These are phyloP conservation scores for Zelostemma sp. DNA, from an alignment of 1,140 invertebrate genomes.

Conservation along the genomic window DNA sequence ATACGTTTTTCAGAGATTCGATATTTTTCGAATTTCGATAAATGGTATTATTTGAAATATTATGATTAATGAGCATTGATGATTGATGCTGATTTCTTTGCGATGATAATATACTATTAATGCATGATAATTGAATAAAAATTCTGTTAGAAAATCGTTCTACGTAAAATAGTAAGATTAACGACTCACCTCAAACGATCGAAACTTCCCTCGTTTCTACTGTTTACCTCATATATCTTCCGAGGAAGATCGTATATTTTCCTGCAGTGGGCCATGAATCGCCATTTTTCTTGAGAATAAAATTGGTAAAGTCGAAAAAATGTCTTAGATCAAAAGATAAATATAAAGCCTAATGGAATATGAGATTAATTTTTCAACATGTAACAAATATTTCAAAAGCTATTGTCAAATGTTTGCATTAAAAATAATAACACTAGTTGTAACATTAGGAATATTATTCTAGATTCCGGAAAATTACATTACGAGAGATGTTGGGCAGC, in stretches of 20 bases:
- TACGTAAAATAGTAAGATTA: slow-evolving; percentile 16
- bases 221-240: slow-evolving; percentile 45
- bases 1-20: no score
- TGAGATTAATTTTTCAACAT: no score
- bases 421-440: no score
- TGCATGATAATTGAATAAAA: slow-evolving; percentile 24
- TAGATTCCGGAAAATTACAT: not conserved
- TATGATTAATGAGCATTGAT: no score
- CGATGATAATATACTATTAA: no score
- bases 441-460: not conserved
- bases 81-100: no score
- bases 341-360: no score
- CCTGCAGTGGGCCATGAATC: slow-evolving; percentile 38
- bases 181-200: slow-evolving; percentile 34
- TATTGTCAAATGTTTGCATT: no score
- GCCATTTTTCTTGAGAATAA: slow-evolving; percentile 29
- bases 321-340: no score
- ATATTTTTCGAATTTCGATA: no score
- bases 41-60: no score
- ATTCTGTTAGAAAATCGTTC: slow-evolving; percentile 21
- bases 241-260: slow-evolving; percentile 35
- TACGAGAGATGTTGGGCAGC: slow-evolving; percentile 6
- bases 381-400: no score
- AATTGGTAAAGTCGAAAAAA: slow-evolving; percentile 17
- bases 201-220: slow-evolving; percentile 28